A percentile compares a stretch with the other conserved stretches of the same genome.
phyloP scores from a whole-genome alignment of 2,113 vertebrate species.

The Sander lucioperca region DNA sequence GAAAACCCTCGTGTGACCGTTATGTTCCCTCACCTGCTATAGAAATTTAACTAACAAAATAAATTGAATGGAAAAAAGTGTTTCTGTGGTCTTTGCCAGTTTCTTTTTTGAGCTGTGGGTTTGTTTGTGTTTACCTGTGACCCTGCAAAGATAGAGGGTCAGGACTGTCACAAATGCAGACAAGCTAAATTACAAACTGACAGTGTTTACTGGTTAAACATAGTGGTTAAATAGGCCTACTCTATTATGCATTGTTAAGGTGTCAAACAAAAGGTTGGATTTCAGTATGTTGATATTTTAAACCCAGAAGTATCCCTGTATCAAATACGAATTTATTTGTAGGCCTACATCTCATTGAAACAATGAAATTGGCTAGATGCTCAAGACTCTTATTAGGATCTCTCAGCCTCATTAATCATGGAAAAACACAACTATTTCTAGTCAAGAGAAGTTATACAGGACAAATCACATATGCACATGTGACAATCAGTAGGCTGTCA shows the following conservation, averaged over 20 bases:
- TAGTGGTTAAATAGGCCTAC: not conserved
- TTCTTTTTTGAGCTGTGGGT: constrained; percentile 18
- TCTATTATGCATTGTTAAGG: constrained; percentile 17
- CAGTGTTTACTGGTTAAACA: constrained; percentile 43
- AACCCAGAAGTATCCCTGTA: not conserved
- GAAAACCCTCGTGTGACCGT: constrained; percentile 83
- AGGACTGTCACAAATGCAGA: constrained; percentile 10
- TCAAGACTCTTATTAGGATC: not conserved
- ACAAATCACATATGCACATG: not conserved
- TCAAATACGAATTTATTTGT: not conserved
- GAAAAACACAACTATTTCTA: not conserved
- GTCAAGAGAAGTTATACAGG: not conserved
- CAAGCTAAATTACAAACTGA: not conserved
- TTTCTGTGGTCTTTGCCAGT: constrained; percentile 33
- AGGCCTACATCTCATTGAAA: not conserved
- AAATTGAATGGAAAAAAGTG: constrained; percentile 81
- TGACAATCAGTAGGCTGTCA: not conserved
- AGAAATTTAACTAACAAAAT: constrained; percentile 90
- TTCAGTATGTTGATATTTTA: not conserved
- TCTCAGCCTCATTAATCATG: not conserved
- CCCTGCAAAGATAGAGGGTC: not conserved
- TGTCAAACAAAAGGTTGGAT: constrained; percentile 18
- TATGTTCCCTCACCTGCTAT: constrained; percentile 87
- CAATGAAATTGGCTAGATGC: not conserved
- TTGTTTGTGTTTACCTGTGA: constrained; percentile 11